These are phyloP conservation scores for Varanus komodoensis DNA, from an alignment of 2,113 vertebrate species.

Conservation along the genomic window DNA sequence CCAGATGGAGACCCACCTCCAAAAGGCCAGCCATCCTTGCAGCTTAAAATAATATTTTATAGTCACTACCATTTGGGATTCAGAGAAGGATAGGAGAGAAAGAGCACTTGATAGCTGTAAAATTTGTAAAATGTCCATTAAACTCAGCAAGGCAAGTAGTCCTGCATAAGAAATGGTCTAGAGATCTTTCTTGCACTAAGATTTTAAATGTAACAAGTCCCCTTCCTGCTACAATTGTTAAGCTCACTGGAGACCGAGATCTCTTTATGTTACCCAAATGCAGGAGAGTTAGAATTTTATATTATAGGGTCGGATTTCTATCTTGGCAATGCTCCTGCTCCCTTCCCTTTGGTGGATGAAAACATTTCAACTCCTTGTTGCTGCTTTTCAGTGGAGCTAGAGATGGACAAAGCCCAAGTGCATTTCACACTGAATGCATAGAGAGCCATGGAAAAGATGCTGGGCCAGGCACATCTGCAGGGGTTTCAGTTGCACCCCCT, in stretches of 20 bases:
- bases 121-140: slow-evolving; percentile 49
- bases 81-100: slow-evolving; percentile 54
- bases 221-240: background rate
- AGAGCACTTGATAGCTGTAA: slow-evolving; percentile 47
- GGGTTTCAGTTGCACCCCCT: background rate
- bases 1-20: slow-evolving; percentile 48
- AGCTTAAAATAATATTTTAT: slow-evolving; percentile 68
- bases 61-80: slow-evolving; percentile 57
- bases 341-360: background rate
- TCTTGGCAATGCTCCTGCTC: background rate
- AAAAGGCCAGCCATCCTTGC: slow-evolving; percentile 57
- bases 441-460: background rate
- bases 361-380: background rate
- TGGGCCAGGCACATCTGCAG: background rate
- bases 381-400: background rate
- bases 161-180: background rate
- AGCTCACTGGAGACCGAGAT: background rate
- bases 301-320: background rate
- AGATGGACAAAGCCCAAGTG: background rate
- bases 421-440: background rate
- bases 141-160: slow-evolving; percentile 6
- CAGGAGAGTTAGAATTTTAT: background rate
- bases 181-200: background rate
- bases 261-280: background rate
- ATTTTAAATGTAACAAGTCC: background rate